Evolutionary conservation across 2,888 invertebrate species (phyloP), one percentile per base, ranked within the genome.

Genomic region (Kuschelorhynchus macadamiae): DNA sequence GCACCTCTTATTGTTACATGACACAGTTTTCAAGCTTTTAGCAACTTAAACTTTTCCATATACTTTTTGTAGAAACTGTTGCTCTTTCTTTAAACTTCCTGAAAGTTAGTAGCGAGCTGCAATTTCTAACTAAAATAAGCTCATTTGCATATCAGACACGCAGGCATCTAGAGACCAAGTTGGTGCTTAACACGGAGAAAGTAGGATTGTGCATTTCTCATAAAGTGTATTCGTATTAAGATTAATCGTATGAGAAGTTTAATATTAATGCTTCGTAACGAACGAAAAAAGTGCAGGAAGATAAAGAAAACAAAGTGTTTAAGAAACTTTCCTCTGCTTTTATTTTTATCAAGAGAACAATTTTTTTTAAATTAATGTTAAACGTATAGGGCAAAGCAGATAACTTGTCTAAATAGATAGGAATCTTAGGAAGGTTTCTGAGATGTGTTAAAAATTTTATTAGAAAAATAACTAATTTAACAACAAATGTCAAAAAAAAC

Each of bases 101-200:
- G 41, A 25, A 61, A 61, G 39, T 61, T 61, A 42, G 25, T 41
- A 50, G 42, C 41, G 33, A 59, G 59, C 20, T 47, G 30, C 14
- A 49, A 50, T 25, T 61, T 39, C 25, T 18, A 50, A 33, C 41
- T 50, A 30, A 50, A 61, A 36, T 41, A 61, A 61, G 41, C 50
- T 61, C 30, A 50, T 61, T 61, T 61, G 30, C 60, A 61, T 61
- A 61, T 50, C 50, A 50, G 41, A 50, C 50, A 39, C 41, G 60
- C 60, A 50, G 50, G 50, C 50, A 18, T 53, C 36, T 17, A 9
- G 36, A 17, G 39, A 21, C 41, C 12, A 14, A 21, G 20, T 39
- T 55, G 20, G n/a, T 25, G 30, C 21, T 49, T 49, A 49, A 49
- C 21, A 11, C 49, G 11, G 36, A 18, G 25, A 49, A 49, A 25